A percentile compares a stretch with the other conserved stretches of the same genome.
Conservation (phyloP, 2,113 vertebrate genomes). For the Gallinago paraguaiae region DNA sequence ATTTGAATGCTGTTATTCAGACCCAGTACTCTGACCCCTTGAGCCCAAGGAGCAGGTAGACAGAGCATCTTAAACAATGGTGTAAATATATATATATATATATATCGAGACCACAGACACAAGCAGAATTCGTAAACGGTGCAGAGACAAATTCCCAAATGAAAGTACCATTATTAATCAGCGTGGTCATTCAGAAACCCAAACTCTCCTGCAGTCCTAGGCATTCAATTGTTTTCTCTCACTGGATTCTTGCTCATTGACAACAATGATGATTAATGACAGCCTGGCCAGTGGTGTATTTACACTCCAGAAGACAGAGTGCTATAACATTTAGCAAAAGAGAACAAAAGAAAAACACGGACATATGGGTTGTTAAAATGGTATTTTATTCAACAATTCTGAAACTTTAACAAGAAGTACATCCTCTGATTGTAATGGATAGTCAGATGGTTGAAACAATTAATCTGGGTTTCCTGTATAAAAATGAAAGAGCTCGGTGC, state of each 20-base stretch:
- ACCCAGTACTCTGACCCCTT: not conserved
- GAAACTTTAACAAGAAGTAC: conserved; percentile 29
- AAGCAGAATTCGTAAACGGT: not conserved
- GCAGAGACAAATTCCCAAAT: not conserved
- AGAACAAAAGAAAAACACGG: conserved; percentile 35
- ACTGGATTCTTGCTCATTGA: conserved; percentile 35
- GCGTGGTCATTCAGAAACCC: not conserved
- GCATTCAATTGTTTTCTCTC: not conserved
- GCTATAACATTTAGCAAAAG: conserved; percentile 25
- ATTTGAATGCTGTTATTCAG: not conserved
- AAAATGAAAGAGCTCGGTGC: conserved; percentile 39
- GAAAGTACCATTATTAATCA: not conserved
- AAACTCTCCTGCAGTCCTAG: not conserved
- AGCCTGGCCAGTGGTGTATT: conserved; percentile 8
- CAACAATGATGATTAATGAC: conserved; percentile 26
- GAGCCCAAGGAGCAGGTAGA: not conserved
- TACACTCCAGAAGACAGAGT: not conserved
- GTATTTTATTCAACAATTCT: conserved; percentile 33
- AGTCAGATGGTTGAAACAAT: conserved; percentile 58
- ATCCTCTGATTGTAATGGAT: conserved; percentile 48
- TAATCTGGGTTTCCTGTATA: conserved; percentile 49
- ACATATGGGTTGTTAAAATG: conserved; percentile 63
- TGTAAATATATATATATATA: not conserved
- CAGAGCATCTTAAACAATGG: not conserved
- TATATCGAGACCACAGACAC: not conserved